phyloP scores from a whole-genome alignment of 2,797 vertebrate genomes.

The Chromobotia macracanthus region DNA sequence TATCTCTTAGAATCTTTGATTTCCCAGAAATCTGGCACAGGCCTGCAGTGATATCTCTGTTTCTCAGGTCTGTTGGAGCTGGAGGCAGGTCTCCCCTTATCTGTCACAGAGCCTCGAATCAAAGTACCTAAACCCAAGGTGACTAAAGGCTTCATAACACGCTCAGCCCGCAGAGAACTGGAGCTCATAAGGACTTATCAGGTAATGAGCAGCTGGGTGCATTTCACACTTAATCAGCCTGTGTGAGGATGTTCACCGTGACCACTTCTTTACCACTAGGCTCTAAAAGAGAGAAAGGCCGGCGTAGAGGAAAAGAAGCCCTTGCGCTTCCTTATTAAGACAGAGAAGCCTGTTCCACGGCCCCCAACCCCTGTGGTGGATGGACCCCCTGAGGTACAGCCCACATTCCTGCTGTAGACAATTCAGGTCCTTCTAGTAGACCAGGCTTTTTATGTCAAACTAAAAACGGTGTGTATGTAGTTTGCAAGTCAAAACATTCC shows the following conservation, averaged over 20 bases:
- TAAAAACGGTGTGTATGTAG: neutral
- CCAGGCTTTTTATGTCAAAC: neutral
- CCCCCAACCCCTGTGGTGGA: conserved; percentile 82
- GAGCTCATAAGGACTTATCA: conserved; percentile 79
- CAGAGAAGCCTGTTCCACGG: conserved; percentile 73
- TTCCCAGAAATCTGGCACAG: neutral
- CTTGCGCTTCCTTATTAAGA: conserved; percentile 74
- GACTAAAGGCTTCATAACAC: conserved; percentile 68
- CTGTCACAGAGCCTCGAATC: conserved; percentile 69
- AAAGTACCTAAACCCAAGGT: conserved; percentile 70
- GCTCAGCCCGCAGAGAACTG: conserved; percentile 68
- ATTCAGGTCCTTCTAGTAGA: neutral
- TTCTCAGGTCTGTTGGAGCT: conserved; percentile 79
- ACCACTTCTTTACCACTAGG: conserved; percentile 68
- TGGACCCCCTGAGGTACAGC: conserved; percentile 78
- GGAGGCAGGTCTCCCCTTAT: conserved; percentile 77
- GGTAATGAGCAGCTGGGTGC: conserved; percentile 71
- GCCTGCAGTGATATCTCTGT: neutral
- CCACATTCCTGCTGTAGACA: neutral
- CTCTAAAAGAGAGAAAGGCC: conserved; percentile 72
- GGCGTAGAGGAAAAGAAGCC: conserved; percentile 68
- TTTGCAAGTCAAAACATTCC: conserved; percentile 20
- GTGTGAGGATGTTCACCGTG: neutral
- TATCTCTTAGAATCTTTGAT: too few species aligned
- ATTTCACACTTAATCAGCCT: conserved; percentile 9